Evolutionary conservation across 2,888 invertebrate species (phyloP).

Genomic region (Cosmorhoe ocellata): DNA sequence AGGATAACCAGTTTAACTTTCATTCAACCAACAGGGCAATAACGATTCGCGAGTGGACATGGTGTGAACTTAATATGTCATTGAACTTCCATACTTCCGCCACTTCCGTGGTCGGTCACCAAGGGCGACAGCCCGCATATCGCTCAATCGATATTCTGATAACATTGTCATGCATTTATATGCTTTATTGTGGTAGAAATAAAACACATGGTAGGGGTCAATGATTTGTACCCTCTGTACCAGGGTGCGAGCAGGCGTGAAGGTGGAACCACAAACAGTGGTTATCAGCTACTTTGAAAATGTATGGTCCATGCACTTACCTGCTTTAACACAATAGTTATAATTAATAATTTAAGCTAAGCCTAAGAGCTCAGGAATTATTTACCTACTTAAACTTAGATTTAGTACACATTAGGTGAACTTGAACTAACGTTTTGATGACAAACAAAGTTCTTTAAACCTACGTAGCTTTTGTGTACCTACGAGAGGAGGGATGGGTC

Average conservation of each 20-base stretch:
- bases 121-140: slow-evolving; percentile 39
- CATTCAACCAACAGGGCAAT: too few relatives aligned
- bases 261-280: slow-evolving; percentile 34
- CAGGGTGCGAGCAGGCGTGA: slow-evolving; percentile 45
- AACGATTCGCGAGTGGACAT: slow-evolving; percentile 1
- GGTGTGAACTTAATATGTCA: slow-evolving; percentile 32
- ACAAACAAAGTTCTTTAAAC: too few relatives aligned
- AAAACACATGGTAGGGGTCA: slow-evolving; percentile 1
- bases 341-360: too few relatives aligned
- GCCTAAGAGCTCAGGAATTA: too few relatives aligned
- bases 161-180: slow-evolving; percentile 30
- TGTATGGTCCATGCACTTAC: background rate
- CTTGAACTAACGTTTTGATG: too few relatives aligned
- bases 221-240: slow-evolving; percentile 38
- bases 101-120: slow-evolving; percentile 40
- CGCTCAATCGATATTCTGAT: slow-evolving; percentile 48
- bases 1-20: too few relatives aligned
- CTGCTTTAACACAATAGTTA: too few relatives aligned
- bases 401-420: too few relatives aligned
- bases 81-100: slow-evolving; percentile 36
- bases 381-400: too few relatives aligned
- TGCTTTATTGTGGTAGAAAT: background rate
- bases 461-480: too few relatives aligned
- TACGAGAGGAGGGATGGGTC: too few relatives aligned
- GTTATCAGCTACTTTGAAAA: slow-evolving; percentile 9